Evolutionary conservation across 2,888 invertebrate genomes (phyloP).

Genomic region (Drosophila koepferae): DNA sequence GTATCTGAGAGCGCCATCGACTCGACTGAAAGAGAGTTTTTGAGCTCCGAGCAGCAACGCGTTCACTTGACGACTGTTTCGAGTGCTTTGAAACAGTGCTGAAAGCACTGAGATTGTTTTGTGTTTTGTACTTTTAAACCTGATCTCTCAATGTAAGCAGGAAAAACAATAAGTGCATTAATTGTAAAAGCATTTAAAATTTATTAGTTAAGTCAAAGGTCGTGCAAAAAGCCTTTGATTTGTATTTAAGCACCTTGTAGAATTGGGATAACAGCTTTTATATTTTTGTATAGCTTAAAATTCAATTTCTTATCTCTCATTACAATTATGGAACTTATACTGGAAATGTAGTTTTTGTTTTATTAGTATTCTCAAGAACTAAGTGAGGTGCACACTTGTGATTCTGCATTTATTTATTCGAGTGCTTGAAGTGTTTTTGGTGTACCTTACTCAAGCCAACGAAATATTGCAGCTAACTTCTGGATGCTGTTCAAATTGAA

Average conservation of each 20-base stretch:
- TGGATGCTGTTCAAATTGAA: no score
- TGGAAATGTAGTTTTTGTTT: background rate
- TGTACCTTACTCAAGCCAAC: background rate
- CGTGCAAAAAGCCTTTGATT: background rate
- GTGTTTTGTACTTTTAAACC: background rate
- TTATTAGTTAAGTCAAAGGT: background rate
- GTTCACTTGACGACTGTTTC: conserved; percentile 6
- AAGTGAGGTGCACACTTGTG: background rate
- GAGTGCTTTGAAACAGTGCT: background rate
- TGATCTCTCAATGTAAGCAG: background rate
- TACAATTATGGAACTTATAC: background rate
- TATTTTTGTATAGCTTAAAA: background rate
- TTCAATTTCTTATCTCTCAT: background rate
- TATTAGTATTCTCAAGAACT: no score
- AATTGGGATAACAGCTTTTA: no score
- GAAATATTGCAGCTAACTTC: background rate
- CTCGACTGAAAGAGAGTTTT: background rate
- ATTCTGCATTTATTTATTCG: background rate
- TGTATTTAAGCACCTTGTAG: no score
- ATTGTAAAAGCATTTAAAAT: background rate
- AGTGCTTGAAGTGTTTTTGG: background rate
- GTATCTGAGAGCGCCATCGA: conserved; percentile 4
- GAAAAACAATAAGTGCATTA: background rate
- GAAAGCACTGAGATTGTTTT: background rate
- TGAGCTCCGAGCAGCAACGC: background rate